Evolutionary conservation across 2,888 invertebrate species (phyloP), one percentile per base, ranked within the genome.

Genomic region (Cactoblastis cactorum): DNA sequence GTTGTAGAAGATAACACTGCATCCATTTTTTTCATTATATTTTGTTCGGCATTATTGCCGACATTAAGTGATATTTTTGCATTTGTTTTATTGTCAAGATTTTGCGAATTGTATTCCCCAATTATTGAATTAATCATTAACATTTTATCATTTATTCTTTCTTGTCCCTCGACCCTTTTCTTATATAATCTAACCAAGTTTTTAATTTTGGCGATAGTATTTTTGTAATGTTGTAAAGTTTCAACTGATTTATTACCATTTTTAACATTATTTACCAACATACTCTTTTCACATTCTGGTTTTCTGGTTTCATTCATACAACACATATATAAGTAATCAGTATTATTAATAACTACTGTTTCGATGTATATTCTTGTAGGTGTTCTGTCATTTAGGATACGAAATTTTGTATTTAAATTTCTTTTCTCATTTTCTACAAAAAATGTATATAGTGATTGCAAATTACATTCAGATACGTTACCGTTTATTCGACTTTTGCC

Each of bases 321-420:
- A 57, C 82, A 83, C 14, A 66, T 62, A 45, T 61, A 57, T 11
- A 67, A 70, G 43, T 77, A 73, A 54, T 79, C 68, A 9, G 59
- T 55, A 37, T 74, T 60, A 34, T 71, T 64, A 38, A 56, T 52
- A 24, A 65, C 64, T n/a, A 62, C 58, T 1, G 79, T 60, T 57
- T 83, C 74, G 14, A 81, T 66, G 49, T 85, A 88, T 47, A 88
- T 63, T 69, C 83, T 86, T 5, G 82, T 61, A 8, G 71, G 62
- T 1, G 69, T 64, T n/a, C 65, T 65, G 58, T 72, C 77, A 46
- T 65, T 63, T 3, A 86, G 46, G 1, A 80, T 33, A 57, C 77
- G 83, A 48, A 77, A 77, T 6, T 69, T 67, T 54, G 80, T 82
- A 0, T 69, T 76, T 14, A 64, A 58, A 54, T 81, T 75, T 3